Conservation (phyloP, 2,113 vertebrate species). For the Arenaria interpres region DNA sequence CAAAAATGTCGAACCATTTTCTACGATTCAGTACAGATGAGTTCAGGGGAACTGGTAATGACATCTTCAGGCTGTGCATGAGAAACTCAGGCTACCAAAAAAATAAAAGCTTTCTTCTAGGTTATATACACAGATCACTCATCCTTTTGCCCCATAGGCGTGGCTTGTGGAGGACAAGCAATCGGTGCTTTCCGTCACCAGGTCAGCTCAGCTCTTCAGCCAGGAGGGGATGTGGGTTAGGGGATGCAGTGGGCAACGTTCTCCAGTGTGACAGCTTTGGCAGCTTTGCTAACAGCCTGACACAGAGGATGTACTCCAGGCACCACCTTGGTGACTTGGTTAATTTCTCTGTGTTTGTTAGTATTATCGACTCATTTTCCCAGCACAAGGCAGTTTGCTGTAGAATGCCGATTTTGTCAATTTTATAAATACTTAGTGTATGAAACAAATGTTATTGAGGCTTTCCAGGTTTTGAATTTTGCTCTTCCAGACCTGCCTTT, state of each 20-base stretch:
- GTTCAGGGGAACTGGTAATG: not conserved
- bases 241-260: fast-evolving
- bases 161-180: not conserved
- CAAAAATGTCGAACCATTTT: not conserved
- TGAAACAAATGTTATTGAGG: not conserved
- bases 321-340: not conserved
- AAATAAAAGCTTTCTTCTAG: not conserved
- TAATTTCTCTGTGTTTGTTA: not conserved
- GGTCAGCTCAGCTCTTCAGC: not conserved
- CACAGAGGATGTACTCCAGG: not conserved
- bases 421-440: not conserved
- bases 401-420: not conserved
- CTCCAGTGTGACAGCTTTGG: fast-evolving
- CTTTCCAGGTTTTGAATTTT: not conserved
- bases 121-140: not conserved
- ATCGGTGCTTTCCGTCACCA: not conserved
- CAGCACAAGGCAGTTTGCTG: not conserved
- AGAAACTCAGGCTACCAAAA: not conserved
- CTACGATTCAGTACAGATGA: not conserved
- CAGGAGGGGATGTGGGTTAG: fast-evolving
- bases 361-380: not conserved
- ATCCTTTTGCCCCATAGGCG: no score
- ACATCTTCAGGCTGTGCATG: not conserved
- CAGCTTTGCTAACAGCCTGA: not conserved
- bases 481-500: not conserved